Conservation (phyloP, 2,888 invertebrate species). For the Parasteatoda lunata region DNA sequence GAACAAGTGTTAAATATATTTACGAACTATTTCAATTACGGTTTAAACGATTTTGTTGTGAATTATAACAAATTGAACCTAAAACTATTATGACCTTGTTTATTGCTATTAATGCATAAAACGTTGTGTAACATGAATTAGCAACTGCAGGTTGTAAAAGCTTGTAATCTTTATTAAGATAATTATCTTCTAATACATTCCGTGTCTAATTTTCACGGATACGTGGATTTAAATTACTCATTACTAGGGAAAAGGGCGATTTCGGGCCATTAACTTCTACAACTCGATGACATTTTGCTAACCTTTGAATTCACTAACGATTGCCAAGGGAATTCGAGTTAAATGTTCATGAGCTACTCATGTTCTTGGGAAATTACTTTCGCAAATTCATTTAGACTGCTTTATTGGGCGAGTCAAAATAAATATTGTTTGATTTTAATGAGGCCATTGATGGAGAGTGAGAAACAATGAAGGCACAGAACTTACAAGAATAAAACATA, state of each 20-base stretch:
- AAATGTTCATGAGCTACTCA: neutral
- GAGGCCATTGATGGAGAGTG: no score
- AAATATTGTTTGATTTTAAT: no score
- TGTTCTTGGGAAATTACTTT: slow-evolving; percentile 2
- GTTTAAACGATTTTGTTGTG: no score
- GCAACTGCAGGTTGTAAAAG: neutral
- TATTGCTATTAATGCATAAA: neutral
- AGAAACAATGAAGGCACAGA: no score
- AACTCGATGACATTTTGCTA: slow-evolving; percentile 27
- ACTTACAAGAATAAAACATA: no score
- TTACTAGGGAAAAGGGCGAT: slow-evolving; percentile 16
- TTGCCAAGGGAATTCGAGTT: slow-evolving; percentile 19
- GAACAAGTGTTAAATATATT: no score
- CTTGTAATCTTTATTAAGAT: slow-evolving; percentile 4
- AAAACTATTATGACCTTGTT: neutral
- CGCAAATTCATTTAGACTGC: neutral
- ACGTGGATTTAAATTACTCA: slow-evolving; percentile 31
- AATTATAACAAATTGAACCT: no score
- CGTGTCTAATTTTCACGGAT: slow-evolving; percentile 12
- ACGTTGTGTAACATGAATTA: neutral
- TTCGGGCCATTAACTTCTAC: slow-evolving; percentile 29
- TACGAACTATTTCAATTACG: no score
- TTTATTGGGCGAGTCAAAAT: no score
- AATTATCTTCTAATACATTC: slow-evolving; percentile 10
- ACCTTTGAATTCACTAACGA: slow-evolving; percentile 20